These are phyloP conservation scores for Epizoanthus rinbou DNA, from an alignment of 92 coral and sea anemone species.

Conservation along the genomic window DNA sequence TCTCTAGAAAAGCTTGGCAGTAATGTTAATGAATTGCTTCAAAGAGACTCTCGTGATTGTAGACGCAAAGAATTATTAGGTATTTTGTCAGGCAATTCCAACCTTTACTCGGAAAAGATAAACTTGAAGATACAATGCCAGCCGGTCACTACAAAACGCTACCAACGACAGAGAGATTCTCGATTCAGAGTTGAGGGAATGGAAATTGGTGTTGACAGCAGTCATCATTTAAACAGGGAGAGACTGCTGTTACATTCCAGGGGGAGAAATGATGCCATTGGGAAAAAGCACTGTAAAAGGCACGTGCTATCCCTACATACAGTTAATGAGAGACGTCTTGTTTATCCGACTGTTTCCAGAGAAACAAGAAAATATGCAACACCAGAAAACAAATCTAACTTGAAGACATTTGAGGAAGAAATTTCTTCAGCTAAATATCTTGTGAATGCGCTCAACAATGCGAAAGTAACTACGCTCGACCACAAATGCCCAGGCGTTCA, in stretches of 20 bases:
- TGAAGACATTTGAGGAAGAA: not conserved
- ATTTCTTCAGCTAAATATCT: not conserved
- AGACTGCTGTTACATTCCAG: not conserved
- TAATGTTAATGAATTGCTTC: constrained; percentile 48
- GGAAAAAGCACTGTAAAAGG: not conserved
- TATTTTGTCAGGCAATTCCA: constrained; percentile 20
- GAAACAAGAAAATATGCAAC: not conserved
- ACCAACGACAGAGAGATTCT: not conserved
- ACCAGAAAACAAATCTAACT: not conserved
- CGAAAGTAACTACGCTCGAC: too few relatives aligned
- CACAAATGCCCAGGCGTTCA: too few relatives aligned
- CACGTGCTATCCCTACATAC: not conserved
- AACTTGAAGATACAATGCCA: not conserved
- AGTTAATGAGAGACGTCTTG: not conserved
- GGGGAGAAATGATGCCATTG: not conserved
- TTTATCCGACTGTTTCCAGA: not conserved
- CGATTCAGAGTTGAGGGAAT: not conserved
- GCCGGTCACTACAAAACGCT: not conserved
- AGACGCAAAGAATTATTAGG: constrained; percentile 51
- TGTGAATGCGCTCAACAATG: too few relatives aligned
- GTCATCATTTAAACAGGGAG: not conserved
- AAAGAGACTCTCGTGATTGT: constrained; percentile 58
- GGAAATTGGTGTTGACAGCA: not conserved
- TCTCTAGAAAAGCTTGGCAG: constrained; percentile 37
- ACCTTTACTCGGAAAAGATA: not conserved